Evolutionary conservation across 1,140 invertebrate genomes (phyloP), one percentile per base, ranked within the genome.

Genomic region (Rhagoletis pomonella): DNA sequence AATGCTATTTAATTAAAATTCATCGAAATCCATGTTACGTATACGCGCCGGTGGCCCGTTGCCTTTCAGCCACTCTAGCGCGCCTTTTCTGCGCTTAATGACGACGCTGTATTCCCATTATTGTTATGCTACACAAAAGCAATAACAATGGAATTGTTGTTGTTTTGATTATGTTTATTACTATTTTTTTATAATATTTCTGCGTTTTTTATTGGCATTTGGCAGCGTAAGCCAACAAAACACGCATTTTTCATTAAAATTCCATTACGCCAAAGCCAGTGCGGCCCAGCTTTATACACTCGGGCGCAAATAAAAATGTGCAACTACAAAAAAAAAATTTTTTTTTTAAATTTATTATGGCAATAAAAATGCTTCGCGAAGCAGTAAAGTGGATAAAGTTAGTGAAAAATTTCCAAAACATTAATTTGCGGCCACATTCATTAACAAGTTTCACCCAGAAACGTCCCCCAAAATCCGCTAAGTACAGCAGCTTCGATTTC

Each of bases 1-100:
- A 73, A 73, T 73, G 47, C 67, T n/a, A n/a, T 47, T 73, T 73
- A 73, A 47, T 73, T 73, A 73, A 73, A 47, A 73, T 73, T 73
- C 67, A 73, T 47, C 39, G 12, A 47, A 44, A 44, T 47, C 17
- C 67, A 73, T 29, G 39, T 73, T 73, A 47, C 67, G 67, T 73
- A 73, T 73, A 73, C 67, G 67, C 67, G 12, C 3, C 42, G 67
- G 42, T 12, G 17, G 67, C 64, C 4, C 67, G 29, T 29, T n/a
- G 67, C 12, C 12, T 44, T 44, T 12, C 14, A 73, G 3, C 44
- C 17, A 10, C 50, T 55, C 5, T 55, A 55, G 50, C 10, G 7
- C 10, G 14, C 12, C 6, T 3, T 67, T 67, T 42, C 9, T 67
- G 64, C 64, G 67, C 67, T 73, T 73, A 47, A 47, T 44, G 67